Percentiles rank a stretch among this genome's conserved stretches.
These are phyloP conservation scores for Paracentrotus lividus DNA, from an alignment of 53 echinoderm and acorn worm species.

Conservation along the genomic window DNA sequence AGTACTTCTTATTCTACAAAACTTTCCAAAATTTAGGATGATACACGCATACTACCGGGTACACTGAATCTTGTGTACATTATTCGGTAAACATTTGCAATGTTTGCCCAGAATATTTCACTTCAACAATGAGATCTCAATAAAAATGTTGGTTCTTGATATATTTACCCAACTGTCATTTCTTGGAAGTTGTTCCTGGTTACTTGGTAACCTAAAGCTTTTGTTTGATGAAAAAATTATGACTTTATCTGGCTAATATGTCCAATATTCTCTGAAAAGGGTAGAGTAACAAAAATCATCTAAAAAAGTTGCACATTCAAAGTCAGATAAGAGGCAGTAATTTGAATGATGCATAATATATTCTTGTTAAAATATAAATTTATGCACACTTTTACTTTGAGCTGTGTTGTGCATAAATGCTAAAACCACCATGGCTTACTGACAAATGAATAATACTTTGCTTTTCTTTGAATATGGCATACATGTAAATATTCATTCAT, in stretches of 20 bases:
- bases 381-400: too few species aligned
- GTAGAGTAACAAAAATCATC: neutral
- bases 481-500: too few species aligned
- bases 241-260: neutral
- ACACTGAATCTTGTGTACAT: neutral
- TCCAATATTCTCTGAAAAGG: neutral
- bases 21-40: neutral
- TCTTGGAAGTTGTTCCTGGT: neutral
- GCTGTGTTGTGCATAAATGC: too few species aligned
- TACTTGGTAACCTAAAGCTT: neutral
- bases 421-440: too few species aligned
- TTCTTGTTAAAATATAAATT: too few species aligned
- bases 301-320: neutral
- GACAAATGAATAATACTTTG: too few species aligned
- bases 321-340: neutral
- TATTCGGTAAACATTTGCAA: neutral
- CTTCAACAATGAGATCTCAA: too few species aligned
- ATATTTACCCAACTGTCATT: neutral
- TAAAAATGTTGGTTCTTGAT: neutral
- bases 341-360: too few species aligned
- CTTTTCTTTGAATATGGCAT: too few species aligned
- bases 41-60: neutral
- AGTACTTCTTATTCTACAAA: neutral
- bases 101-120: neutral
- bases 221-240: neutral